These are phyloP conservation scores for Drosophila rellima DNA, from an alignment of 2,888 invertebrate genomes.

Conservation along the genomic window DNA sequence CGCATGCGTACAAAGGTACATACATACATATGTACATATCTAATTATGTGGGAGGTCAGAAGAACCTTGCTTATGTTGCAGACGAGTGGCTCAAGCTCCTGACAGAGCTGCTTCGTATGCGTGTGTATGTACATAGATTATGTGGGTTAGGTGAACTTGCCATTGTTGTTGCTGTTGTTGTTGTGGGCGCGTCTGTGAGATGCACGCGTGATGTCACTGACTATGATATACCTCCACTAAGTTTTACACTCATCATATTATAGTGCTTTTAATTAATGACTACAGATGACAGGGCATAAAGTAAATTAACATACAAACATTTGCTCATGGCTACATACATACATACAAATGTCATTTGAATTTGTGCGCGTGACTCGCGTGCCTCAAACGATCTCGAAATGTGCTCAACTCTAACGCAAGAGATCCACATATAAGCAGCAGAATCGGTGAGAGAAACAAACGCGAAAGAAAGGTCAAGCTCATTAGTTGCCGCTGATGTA, in stretches of 20 bases:
- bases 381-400: constrained; percentile 8
- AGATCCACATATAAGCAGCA: constrained; percentile 6
- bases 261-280: constrained; percentile 12
- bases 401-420: constrained; percentile 27
- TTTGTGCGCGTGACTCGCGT: constrained; percentile 7
- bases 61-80: constrained; percentile 9
- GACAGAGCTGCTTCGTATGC: background rate
- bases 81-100: background rate
- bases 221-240: constrained; percentile 14
- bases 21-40: background rate
- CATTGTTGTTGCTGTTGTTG: constrained; percentile 4
- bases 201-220: constrained; percentile 23
- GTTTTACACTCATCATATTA: constrained; percentile 14
- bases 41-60: constrained; percentile 15
- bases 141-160: background rate
- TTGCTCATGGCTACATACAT: background rate
- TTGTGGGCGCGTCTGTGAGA: constrained; percentile 7
- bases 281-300: constrained; percentile 18
- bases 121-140: background rate
- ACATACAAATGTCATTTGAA: background rate
- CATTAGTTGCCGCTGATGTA: constrained; percentile 46
- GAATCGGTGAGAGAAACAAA: constrained; percentile 21
- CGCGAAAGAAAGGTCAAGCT: constrained; percentile 55
- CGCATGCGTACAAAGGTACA: constrained; percentile 44
- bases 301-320: constrained; percentile 4